Percentiles rank a stretch among this genome's conserved stretches.
Conservation (phyloP, 2,888 invertebrate genomes). For the Gerosis bhagava region DNA sequence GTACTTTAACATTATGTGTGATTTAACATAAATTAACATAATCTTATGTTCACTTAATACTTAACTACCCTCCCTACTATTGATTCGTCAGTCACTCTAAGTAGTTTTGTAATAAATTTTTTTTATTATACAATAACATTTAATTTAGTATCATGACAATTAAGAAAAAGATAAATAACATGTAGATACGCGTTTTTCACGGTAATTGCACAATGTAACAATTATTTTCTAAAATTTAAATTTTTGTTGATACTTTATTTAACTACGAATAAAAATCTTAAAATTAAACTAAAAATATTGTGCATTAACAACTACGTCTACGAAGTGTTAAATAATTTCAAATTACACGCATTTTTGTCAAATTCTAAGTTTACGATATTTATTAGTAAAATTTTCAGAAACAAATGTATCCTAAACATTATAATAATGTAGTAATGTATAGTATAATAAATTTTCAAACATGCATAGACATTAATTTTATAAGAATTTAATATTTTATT, state of each 20-base stretch:
- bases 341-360: slow-evolving; percentile 44
- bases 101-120: too few species aligned
- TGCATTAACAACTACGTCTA: slow-evolving; percentile 76
- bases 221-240: slow-evolving; percentile 41
- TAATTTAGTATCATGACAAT: too few species aligned
- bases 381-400: slow-evolving; percentile 33
- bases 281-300: slow-evolving; percentile 62
- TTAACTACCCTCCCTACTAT: too few species aligned
- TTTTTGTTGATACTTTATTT: too few species aligned
- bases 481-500: slow-evolving; percentile 22
- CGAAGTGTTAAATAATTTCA: slow-evolving; percentile 61
- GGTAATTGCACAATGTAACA: slow-evolving; percentile 21
- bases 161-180: too few species aligned
- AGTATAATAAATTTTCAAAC: slow-evolving; percentile 28
- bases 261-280: slow-evolving; percentile 53
- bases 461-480: slow-evolving; percentile 22
- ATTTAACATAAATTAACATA: too few species aligned
- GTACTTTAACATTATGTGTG: too few species aligned
- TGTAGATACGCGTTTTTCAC: background rate
- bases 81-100: too few species aligned
- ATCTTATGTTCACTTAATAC: too few species aligned
- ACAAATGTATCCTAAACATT: slow-evolving; percentile 24
- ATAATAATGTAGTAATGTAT: slow-evolving; percentile 26
- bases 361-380: slow-evolving; percentile 12
- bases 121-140: too few species aligned